Conservation (phyloP, 1,140 invertebrate genomes). For the Brachionus manjavacas region DNA sequence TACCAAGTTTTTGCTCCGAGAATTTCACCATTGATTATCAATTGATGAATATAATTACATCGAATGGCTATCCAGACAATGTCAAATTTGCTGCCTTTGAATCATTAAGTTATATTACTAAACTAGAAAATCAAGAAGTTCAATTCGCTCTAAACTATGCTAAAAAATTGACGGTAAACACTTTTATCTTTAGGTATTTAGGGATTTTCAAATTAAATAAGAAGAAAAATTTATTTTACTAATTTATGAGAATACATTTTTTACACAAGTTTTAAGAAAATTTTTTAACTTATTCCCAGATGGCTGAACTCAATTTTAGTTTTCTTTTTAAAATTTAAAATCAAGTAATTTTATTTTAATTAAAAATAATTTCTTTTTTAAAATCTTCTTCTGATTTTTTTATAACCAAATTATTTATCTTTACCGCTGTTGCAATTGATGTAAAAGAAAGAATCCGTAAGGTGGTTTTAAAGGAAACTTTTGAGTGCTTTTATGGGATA, state of each 20-base stretch:
- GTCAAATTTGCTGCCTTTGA: neutral
- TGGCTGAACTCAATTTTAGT: no score
- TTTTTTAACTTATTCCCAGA: neutral
- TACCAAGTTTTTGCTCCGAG: neutral
- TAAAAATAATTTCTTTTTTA: no score
- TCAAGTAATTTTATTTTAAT: no score
- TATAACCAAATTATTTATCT: no score
- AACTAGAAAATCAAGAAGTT: neutral
- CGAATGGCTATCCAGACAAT: neutral
- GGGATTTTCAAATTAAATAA: neutral
- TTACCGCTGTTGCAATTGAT: no score
- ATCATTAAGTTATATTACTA: neutral
- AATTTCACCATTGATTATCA: conserved; percentile 14
- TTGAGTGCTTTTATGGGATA: no score
- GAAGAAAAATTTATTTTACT: no score
- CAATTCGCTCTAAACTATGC: neutral
- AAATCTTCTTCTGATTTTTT: no score
- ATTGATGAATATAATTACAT: neutral
- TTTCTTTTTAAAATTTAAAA: no score
- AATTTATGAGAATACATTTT: neutral
- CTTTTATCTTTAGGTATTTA: neutral
- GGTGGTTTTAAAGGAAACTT: no score
- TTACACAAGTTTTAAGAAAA: neutral
- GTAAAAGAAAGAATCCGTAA: no score
- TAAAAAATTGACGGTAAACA: neutral